Evolutionary conservation across 2,888 invertebrate species (phyloP).

Genomic region (Archips xylosteana): DNA sequence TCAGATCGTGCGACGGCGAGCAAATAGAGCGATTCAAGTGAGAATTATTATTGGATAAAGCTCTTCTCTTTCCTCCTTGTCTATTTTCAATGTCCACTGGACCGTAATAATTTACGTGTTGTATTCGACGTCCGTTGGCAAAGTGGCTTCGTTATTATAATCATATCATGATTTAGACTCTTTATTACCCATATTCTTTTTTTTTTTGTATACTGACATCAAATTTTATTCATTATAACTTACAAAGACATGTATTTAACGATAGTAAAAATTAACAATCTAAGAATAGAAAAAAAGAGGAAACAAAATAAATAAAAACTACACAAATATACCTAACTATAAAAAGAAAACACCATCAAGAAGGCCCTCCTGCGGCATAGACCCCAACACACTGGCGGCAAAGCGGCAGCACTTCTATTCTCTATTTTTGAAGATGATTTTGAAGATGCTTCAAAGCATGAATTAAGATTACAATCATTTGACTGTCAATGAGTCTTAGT

Average conservation of each 20-base stretch:
- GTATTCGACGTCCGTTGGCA: slow-evolving; percentile 66
- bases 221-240: too few species aligned
- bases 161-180: slow-evolving; percentile 45
- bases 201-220: too few species aligned
- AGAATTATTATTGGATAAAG: slow-evolving; percentile 84
- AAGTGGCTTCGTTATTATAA: slow-evolving; percentile 58
- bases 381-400: too few species aligned
- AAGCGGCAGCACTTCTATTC: too few species aligned
- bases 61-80: slow-evolving; percentile 73
- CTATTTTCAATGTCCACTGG: slow-evolving; percentile 76
- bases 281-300: too few species aligned
- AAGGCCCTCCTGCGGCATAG: too few species aligned
- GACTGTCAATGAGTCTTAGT: too few species aligned
- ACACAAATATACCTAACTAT: too few species aligned
- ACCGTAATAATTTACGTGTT: slow-evolving; percentile 76
- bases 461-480: neutral
- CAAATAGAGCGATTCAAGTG: slow-evolving; percentile 83
- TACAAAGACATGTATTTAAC: too few species aligned
- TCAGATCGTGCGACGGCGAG: slow-evolving; percentile 80
- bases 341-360: too few species aligned
- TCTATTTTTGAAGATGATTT: neutral
- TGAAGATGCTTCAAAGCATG: neutral
- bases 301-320: too few species aligned
- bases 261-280: too few species aligned
- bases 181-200: slow-evolving; percentile 7